These are phyloP conservation scores for Melinaea marsaeus DNA, from an alignment of 2,888 invertebrate genomes.

Conservation along the genomic window DNA sequence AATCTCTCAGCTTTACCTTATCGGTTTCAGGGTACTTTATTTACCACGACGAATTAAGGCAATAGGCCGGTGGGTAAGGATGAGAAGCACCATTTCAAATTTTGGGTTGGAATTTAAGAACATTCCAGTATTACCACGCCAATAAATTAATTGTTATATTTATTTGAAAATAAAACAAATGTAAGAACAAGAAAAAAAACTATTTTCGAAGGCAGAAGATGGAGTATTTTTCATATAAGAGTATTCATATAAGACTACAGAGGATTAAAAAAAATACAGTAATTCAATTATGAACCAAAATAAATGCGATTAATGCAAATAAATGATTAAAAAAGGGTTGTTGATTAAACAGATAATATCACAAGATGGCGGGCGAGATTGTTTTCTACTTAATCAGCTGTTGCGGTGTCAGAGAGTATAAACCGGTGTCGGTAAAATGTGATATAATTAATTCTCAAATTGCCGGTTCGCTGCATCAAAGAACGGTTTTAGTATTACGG, in stretches of 20 bases:
- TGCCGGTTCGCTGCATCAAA: constrained; percentile 56
- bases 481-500: constrained; percentile 39
- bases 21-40: constrained; percentile 51
- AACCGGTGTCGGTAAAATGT: constrained; percentile 56
- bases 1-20: constrained; percentile 62
- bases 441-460: constrained; percentile 72
- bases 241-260: too few species aligned
- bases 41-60: constrained; percentile 50
- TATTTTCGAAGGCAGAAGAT: too few species aligned
- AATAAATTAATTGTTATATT: neutral
- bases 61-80: constrained; percentile 42
- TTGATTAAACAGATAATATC: constrained; percentile 56
- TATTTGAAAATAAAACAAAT: constrained; percentile 7
- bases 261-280: too few species aligned
- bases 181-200: neutral
- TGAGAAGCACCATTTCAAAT: constrained; percentile 16
- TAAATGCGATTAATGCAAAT: constrained; percentile 16
- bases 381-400: constrained; percentile 61
- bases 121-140: neutral
- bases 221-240: too few species aligned
- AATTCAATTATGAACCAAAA: too few species aligned
- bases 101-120: neutral
- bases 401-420: constrained; percentile 54
- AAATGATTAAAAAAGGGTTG: constrained; percentile 39
- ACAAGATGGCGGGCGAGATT: constrained; percentile 50